These are phyloP conservation scores for Drosophila hamatofila DNA, from an alignment of 2,888 invertebrate species.

Conservation along the genomic window DNA sequence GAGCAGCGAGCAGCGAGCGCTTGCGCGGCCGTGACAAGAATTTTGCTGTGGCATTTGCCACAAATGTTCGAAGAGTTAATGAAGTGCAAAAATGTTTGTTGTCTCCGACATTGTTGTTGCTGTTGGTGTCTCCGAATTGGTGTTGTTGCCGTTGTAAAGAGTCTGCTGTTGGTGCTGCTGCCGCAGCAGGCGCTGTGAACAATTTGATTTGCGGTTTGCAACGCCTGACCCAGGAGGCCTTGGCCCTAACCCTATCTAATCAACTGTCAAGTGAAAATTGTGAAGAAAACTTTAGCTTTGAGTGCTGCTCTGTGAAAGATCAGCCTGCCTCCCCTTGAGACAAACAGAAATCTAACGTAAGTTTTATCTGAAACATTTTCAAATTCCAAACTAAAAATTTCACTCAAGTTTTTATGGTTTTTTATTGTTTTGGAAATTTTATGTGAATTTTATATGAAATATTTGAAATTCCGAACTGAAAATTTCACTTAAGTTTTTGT, in stretches of 20 bases:
- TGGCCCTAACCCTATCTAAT: slow-evolving; percentile 32
- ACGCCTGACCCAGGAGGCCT: slow-evolving; percentile 49
- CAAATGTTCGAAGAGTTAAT: slow-evolving; percentile 75
- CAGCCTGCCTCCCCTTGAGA: not conserved
- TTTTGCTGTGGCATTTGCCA: slow-evolving; percentile 65
- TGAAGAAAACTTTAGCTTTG: slow-evolving; percentile 39
- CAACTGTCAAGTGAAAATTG: slow-evolving; percentile 68
- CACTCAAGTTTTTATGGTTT: slow-evolving; percentile 22
- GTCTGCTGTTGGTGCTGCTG: slow-evolving; percentile 29
- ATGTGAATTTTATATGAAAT: slow-evolving; percentile 31
- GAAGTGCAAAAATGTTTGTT: slow-evolving; percentile 76
- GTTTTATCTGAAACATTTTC: slow-evolving; percentile 18
- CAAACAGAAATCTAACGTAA: slow-evolving; percentile 26
- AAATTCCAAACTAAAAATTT: slow-evolving; percentile 43
- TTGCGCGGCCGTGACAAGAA: slow-evolving; percentile 43
- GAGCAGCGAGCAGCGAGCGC: slow-evolving; percentile 16
- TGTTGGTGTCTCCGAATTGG: slow-evolving; percentile 51
- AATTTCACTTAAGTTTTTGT: slow-evolving; percentile 40
- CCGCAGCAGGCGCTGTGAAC: slow-evolving; percentile 43
- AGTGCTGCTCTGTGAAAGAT: slow-evolving; percentile 39
- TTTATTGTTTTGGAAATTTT: not conserved
- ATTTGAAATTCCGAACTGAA: slow-evolving; percentile 29
- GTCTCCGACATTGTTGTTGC: slow-evolving; percentile 29
- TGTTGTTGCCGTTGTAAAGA: slow-evolving; percentile 35
- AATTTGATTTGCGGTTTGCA: slow-evolving; percentile 66